Evolutionary conservation across 1,140 invertebrate genomes (phyloP), one percentile per base, ranked within the genome.

Genomic region (Drosophila subobscura): DNA sequence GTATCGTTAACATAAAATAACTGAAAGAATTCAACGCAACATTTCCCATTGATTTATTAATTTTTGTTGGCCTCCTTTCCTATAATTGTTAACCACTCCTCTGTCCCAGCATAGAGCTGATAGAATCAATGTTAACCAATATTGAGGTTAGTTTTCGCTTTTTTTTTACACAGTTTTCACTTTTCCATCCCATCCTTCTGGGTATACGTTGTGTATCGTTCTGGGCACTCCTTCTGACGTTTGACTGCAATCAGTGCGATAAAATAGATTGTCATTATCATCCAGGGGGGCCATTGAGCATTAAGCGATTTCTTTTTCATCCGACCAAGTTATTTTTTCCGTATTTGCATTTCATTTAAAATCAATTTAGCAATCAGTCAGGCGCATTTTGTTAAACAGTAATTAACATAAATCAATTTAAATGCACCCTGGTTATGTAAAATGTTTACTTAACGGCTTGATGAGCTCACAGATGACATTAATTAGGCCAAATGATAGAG

Each of bases 321-420:
- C 37, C 16, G 23, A 22, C 27, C 42, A 50, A 50, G 46, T 52
- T 20, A 59, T 56, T 72, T 60, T 77, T 76, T 51, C 41, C 44
- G 52, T 72, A 67, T 88, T 88, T 86, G 74, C 66, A 76, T 81
- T 75, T 81, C 66, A 88, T 88, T 81, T 78, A 78, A 86, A 81
- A 75, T 86, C 83, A 86, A 88, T 86, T 86, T 83, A 76, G 83
- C 66, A 72, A 79, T 83, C 81, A 83, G 58, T 68, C 70, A 64
- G 49, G 63, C 83, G 71, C 61, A 65, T 76, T 88, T 78, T 88
- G 71, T 81, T 88, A 70, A 88, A 88, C 83, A 88, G 78, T 86
- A 86, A 83, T 86, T 86, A 86, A 86, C 83, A 79, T 83, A 88
- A 86, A 86, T 83, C 71, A 88, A 83, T 86, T 78, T 68, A 54